Conservation (phyloP, 2,113 vertebrate species). For the Neoarius graeffei region DNA sequence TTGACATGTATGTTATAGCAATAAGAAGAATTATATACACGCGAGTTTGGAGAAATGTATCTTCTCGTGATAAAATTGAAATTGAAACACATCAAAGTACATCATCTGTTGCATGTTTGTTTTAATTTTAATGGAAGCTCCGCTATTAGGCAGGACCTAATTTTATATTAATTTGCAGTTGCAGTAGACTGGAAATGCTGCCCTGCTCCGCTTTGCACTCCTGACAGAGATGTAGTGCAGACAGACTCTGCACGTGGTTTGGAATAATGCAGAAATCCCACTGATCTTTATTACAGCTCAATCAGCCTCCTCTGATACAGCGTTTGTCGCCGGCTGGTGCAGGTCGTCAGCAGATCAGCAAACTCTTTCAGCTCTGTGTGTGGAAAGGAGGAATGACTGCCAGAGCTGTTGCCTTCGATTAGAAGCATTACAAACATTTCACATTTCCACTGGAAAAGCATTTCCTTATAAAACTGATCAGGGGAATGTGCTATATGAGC, state of each 20-base stretch:
- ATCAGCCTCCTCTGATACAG: slow-evolving; percentile 15
- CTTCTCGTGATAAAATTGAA: too few species aligned
- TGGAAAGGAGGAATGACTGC: background rate
- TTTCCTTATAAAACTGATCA: too few species aligned
- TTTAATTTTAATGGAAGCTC: too few species aligned
- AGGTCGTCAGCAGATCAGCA: slow-evolving; percentile 13
- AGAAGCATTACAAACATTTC: background rate
- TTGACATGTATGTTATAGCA: too few species aligned
- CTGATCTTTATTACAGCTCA: background rate
- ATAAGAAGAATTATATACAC: too few species aligned
- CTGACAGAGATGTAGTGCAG: slow-evolving; percentile 10
- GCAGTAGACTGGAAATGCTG: background rate
- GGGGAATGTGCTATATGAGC: background rate
- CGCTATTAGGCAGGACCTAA: too few species aligned
- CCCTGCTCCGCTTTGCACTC: background rate
- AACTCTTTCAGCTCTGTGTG: slow-evolving; percentile 1
- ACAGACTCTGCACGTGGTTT: slow-evolving; percentile 20
- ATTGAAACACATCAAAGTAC: too few species aligned
- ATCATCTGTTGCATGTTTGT: too few species aligned
- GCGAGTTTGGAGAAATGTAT: too few species aligned
- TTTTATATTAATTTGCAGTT: background rate
- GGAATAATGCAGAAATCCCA: slow-evolving; percentile 11
- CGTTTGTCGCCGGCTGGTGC: background rate
- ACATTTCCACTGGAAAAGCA: background rate
- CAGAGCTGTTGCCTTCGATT: background rate